These are phyloP conservation scores for Butorides virescens DNA, from an alignment of 2,113 vertebrate species.

Conservation along the genomic window DNA sequence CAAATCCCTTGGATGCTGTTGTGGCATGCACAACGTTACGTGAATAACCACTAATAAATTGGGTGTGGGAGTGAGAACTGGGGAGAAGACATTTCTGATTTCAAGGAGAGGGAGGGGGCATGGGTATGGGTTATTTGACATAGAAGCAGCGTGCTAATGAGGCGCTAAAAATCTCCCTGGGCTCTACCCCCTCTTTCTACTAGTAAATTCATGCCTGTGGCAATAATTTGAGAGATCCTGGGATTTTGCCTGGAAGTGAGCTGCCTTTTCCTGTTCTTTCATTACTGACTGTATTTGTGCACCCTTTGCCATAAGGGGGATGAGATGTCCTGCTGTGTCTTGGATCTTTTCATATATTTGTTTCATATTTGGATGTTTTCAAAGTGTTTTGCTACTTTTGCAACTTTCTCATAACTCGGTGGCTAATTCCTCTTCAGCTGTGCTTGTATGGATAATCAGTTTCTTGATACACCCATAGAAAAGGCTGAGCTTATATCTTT, in stretches of 20 bases:
- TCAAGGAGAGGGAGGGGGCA: neutral
- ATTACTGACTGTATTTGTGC: neutral
- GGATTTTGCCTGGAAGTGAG: neutral
- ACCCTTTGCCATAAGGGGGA: neutral
- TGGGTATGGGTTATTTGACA: neutral
- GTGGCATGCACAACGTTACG: neutral
- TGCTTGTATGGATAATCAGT: neutral
- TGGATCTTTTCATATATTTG: neutral
- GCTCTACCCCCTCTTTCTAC: neutral
- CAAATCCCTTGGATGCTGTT: neutral
- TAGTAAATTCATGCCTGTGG: neutral
- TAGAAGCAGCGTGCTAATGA: neutral
- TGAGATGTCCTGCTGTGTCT: neutral
- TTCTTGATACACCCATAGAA: constrained; percentile 1
- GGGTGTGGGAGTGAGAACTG: neutral
- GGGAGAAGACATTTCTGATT: neutral
- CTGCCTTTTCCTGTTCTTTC: neutral
- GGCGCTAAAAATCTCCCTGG: neutral
- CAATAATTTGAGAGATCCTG: neutral
- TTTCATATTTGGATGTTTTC: neutral
- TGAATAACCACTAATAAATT: neutral
- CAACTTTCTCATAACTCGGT: neutral
- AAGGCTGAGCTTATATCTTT: neutral
- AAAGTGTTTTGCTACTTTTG: neutral
- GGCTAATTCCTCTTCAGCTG: neutral